Conservation (phyloP, 2,797 vertebrate genomes). For the Hybognathus amarus region DNA sequence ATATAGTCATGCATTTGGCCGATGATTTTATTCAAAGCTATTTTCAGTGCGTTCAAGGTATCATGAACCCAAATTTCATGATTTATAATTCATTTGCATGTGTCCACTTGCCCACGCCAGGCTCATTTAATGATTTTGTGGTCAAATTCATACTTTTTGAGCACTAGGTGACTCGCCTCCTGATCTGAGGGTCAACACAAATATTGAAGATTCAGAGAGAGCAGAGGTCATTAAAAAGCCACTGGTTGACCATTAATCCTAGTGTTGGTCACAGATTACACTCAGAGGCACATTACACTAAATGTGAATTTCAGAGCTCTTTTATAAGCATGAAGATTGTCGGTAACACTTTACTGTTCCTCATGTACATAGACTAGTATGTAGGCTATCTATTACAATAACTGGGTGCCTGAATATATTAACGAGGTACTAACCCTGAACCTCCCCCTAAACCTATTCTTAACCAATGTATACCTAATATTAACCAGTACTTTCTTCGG, state of each 20-base stretch:
- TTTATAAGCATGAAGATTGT: background rate
- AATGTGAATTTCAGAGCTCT: background rate
- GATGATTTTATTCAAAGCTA: background rate
- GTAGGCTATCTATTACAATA: too few species aligned
- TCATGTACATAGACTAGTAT: too few species aligned
- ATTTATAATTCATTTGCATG: background rate
- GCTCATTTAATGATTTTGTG: background rate
- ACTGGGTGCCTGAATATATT: too few species aligned
- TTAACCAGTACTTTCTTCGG: too few species aligned
- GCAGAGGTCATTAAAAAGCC: background rate
- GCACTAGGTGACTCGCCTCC: background rate
- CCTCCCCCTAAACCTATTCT: too few species aligned
- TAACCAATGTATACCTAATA: too few species aligned
- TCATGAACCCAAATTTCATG: background rate
- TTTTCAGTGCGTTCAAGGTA: too few species aligned
- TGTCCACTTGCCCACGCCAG: too few species aligned
- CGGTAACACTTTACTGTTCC: too few species aligned
- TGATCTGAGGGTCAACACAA: background rate
- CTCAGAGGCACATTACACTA: background rate
- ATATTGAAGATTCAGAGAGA: background rate
- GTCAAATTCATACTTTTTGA: background rate
- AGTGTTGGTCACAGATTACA: background rate
- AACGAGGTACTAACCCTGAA: too few species aligned
- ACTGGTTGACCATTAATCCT: background rate
- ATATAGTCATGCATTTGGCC: background rate